Evolutionary conservation across 2,888 invertebrate species (phyloP), one percentile per base, ranked within the genome.

Genomic region (Aspidiotus rigidus): DNA sequence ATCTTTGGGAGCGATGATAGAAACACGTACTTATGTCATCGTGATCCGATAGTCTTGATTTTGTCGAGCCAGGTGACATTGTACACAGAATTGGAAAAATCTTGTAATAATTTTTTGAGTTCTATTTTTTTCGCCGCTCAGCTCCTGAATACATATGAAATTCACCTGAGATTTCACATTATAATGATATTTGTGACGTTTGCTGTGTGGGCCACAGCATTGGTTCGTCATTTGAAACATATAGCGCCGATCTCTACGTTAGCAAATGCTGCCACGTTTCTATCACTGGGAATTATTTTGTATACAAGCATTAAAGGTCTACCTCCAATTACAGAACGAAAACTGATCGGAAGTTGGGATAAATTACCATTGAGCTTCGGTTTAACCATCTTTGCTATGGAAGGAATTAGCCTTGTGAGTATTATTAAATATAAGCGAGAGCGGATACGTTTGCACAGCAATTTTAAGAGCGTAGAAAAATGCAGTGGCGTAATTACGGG

Each of bases 261-360:
- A 49, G 49, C 49, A 11, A 49, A 49, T 49, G n/a, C n/a, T n/a
- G 10, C 49, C 11, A n/a, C 11, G 10, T 49, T 49, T 49, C 11
- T n/a, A 11, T 11, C 49, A 11, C 6, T 49, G 49, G 49, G 11
- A 13, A 13, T 49, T 13, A 49, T 49, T 49, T 49, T 49, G n/a
- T 49, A 49, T 49, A 13, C 49, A 6, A 49, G 49, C n/a, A 13
- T 49, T n/a, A 49, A n/a, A 11, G 49, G 6, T n/a, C 49, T 49
- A n/a, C 11, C 10, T 11, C 49, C 49, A 49, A 49, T 49, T n/a
- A n/a, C 10, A 49, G n/a, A 49, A 13, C 49, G 49, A n/a, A 49
- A 49, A 49, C 49, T 49, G 49, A 49, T 49, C n/a, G 49, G 49
- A 13, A n/a, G n/a, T 49, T 49, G 49, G 49, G 49, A 49, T 49